Conservation (phyloP, 2,113 vertebrate species). For the Falcunculus frontatus region DNA sequence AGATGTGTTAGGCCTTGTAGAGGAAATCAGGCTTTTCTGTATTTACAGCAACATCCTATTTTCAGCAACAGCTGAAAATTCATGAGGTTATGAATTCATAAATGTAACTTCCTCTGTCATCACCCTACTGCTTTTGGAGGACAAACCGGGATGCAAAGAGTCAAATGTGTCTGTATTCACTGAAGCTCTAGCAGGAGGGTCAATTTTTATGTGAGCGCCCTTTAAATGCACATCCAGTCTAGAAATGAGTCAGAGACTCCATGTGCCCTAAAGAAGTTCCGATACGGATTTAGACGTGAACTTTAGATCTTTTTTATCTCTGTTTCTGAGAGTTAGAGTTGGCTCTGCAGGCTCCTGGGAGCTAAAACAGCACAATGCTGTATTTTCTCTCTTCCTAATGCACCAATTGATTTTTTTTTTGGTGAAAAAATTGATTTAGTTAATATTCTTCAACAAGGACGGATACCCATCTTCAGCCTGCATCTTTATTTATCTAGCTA, state of each 20-base stretch:
- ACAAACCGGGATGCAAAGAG: background rate
- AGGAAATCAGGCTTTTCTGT: background rate
- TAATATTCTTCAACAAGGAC: background rate
- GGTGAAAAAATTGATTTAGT: background rate
- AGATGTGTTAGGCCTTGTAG: background rate
- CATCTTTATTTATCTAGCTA: background rate
- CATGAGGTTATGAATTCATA: background rate
- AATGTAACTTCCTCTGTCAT: background rate
- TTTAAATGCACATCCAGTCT: background rate
- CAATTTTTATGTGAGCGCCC: background rate
- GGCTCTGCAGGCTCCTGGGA: background rate
- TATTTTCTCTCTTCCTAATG: slow-evolving; percentile 27
- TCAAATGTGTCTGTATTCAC: background rate
- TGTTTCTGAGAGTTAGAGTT: background rate
- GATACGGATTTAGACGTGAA: background rate
- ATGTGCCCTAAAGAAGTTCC: background rate
- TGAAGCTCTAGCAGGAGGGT: background rate
- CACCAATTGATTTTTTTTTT: slow-evolving; percentile 32
- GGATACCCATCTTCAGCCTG: background rate
- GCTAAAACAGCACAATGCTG: background rate
- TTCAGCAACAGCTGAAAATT: background rate
- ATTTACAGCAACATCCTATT: background rate
- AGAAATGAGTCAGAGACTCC: slow-evolving; percentile 33
- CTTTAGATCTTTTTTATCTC: slow-evolving; percentile 24
- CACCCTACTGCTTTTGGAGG: background rate